phyloP scores from a whole-genome alignment of 2,113 vertebrate genomes.

The Ellobius talpinus region DNA sequence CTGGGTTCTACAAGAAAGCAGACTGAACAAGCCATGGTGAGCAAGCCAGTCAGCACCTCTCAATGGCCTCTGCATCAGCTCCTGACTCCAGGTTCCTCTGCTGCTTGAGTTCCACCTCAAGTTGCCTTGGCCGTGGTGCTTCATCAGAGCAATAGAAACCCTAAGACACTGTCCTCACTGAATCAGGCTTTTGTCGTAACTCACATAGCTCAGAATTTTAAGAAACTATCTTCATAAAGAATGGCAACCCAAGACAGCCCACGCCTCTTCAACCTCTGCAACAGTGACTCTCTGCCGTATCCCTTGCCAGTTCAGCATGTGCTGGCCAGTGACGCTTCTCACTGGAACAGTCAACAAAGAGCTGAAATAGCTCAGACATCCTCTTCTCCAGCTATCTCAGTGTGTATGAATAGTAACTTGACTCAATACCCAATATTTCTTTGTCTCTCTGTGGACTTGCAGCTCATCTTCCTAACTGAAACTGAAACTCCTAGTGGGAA shows the following conservation, averaged over 20 bases:
- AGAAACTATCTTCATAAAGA: conserved; percentile 31
- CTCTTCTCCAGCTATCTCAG: conserved; percentile 5
- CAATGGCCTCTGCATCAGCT: not conserved
- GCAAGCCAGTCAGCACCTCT: not conserved
- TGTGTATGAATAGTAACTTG: not conserved
- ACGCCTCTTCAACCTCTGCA: not conserved
- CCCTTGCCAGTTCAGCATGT: conserved; percentile 47
- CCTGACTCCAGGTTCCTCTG: not conserved
- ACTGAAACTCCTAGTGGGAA: conserved; percentile 12
- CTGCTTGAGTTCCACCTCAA: not conserved
- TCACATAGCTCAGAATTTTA: conserved; percentile 40
- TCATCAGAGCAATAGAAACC: not conserved
- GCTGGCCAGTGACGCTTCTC: not conserved
- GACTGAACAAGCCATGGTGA: not conserved
- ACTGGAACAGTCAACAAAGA: conserved; percentile 31
- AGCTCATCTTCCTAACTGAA: not conserved
- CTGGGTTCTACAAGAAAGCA: not conserved
- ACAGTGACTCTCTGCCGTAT: conserved; percentile 25
- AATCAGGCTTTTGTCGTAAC: conserved; percentile 33
- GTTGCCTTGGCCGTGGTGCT: not conserved
- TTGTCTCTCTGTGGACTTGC: not conserved
- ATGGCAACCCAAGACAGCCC: not conserved
- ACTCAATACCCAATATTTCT: no score
- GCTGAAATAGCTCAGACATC: not conserved
- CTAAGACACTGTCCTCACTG: conserved; percentile 38